These are phyloP conservation scores for Urocyon cinereoargenteus DNA, from an alignment of 2,797 vertebrate species.

Conservation along the genomic window DNA sequence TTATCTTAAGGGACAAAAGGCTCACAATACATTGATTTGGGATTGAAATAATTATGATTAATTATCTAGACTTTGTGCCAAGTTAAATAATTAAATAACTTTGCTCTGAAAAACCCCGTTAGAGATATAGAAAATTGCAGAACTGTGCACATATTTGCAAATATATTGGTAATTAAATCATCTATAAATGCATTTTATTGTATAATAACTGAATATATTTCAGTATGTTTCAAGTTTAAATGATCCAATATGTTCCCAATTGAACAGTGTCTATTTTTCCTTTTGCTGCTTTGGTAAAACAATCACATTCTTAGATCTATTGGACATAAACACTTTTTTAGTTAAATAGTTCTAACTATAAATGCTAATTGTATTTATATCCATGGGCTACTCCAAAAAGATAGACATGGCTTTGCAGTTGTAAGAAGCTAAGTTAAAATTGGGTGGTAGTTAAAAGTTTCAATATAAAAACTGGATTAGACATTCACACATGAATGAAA, in stretches of 20 bases:
- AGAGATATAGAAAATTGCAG: background rate
- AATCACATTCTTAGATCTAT: constrained; percentile 42
- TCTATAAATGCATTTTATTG: background rate
- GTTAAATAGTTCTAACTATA: constrained; percentile 55
- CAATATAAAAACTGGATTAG: background rate
- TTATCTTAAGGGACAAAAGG: background rate
- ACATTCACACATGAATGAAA: background rate
- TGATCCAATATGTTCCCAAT: rapidly evolving
- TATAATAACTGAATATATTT: constrained; percentile 11
- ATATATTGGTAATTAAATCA: background rate
- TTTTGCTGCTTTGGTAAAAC: constrained; percentile 9
- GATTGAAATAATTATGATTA: constrained; percentile 35
- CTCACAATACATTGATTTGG: background rate
- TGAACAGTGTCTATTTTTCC: background rate
- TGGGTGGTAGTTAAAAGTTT: background rate
- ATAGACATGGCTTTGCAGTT: constrained; percentile 49
- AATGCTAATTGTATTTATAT: constrained; percentile 68
- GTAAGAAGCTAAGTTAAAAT: constrained; percentile 63
- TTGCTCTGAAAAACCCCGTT: constrained; percentile 6
- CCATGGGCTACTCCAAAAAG: constrained; percentile 54
- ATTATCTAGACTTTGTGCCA: constrained; percentile 13
- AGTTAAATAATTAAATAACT: constrained; percentile 60
- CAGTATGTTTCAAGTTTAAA: background rate
- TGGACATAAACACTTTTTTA: constrained; percentile 64
- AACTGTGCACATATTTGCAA: constrained; percentile 42